Base-by-base conservation (phyloP, 1,140 invertebrate species). In the Aphelenchoides fujianensis region DNA sequence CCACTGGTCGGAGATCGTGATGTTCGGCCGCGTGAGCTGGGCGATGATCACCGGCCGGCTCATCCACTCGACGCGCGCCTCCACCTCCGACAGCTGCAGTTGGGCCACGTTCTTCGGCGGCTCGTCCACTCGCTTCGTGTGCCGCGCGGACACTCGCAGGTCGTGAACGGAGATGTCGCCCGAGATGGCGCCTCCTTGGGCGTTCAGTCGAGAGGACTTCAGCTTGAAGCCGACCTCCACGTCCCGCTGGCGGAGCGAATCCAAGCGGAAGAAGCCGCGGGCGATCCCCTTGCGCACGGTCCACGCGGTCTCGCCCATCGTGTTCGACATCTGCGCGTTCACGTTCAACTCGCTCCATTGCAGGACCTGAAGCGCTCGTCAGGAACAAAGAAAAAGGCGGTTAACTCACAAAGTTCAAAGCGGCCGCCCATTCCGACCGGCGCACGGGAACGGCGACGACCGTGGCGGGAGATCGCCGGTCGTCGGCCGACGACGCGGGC, bases 311-410 rank as follows among this genome's bases (percentile, higher is more conserved):
- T 69, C 73, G 53, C 78, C 61, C 79, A 84, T 81, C 27, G 80
- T 80, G 36, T 78, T 82, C 3, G 79, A 76, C 81, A 84, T 83
- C 52, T 83, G 74, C 9, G 80, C 80, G 34, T 80, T 79, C 1
- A 82, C 75, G 36, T 83, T 82, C 27, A 82, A 61, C 55, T 81
- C 81, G 32, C 75, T 72, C 80, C 80, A 82, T 36, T 83, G 81
- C 31, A 82, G 68, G 23, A 48, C n/a, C n/a, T n/a, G n/a, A n/a
- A n/a, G n/a, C n/a, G n/a, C n/a, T n/a, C n/a, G n/a, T n/a, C n/a
- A n/a, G n/a, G n/a, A n/a, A n/a, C n/a, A n/a, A n/a, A n/a, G n/a
- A n/a, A n/a, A n/a, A n/a, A n/a, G n/a, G n/a, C n/a, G n/a, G n/a
- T n/a, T n/a, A n/a, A 2, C 72, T 68, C n/a, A 5, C 5, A 23